A percentile compares a stretch with the other conserved stretches of the same genome.
phyloP scores from a whole-genome alignment of 2,797 vertebrate genomes.

The Sebastes paucispinis region DNA sequence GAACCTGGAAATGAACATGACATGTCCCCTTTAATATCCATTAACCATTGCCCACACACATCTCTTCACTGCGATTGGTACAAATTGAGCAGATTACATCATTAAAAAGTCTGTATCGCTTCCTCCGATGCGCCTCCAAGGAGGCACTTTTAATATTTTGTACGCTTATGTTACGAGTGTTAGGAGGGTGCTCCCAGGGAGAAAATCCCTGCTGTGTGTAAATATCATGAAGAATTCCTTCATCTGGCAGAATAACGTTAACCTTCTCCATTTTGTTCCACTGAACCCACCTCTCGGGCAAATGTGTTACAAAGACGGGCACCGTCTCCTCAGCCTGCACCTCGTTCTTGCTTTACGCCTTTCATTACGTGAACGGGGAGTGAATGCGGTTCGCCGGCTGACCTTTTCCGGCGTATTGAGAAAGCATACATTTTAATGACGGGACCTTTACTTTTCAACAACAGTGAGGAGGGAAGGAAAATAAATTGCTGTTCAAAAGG shows the following conservation, averaged over 20 bases:
- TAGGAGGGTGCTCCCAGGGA: slow-evolving; percentile 67
- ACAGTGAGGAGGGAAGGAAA: slow-evolving; percentile 67
- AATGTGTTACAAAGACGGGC: slow-evolving; percentile 75
- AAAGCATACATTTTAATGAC: slow-evolving; percentile 98
- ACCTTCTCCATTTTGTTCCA: slow-evolving; percentile 83
- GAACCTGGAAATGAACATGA: too few relatives aligned
- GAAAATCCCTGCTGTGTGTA: slow-evolving; percentile 72
- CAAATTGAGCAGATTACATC: background rate
- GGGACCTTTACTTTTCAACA: slow-evolving; percentile 89
- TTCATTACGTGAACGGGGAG: slow-evolving; percentile 90
- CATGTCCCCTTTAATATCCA: accelerated
- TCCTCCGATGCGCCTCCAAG: slow-evolving; percentile 4
- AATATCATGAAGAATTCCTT: slow-evolving; percentile 83
- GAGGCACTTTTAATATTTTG: slow-evolving; percentile 61
- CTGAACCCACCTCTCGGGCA: slow-evolving; percentile 78
- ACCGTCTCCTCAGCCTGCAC: slow-evolving; percentile 4
- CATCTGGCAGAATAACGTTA: slow-evolving; percentile 77
- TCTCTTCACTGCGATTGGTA: background rate
- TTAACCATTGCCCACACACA: background rate
- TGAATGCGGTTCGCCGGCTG: slow-evolving; percentile 78
- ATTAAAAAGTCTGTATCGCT: slow-evolving; percentile 1
- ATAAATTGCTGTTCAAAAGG: slow-evolving; percentile 95
- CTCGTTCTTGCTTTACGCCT: slow-evolving; percentile 44
- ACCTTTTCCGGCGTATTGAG: slow-evolving; percentile 88
- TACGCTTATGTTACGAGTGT: slow-evolving; percentile 63